Evolutionary conservation across 2,797 vertebrate species (phyloP), one percentile per base, ranked within the genome.

Genomic region (Odontamblyopus rebecca): DNA sequence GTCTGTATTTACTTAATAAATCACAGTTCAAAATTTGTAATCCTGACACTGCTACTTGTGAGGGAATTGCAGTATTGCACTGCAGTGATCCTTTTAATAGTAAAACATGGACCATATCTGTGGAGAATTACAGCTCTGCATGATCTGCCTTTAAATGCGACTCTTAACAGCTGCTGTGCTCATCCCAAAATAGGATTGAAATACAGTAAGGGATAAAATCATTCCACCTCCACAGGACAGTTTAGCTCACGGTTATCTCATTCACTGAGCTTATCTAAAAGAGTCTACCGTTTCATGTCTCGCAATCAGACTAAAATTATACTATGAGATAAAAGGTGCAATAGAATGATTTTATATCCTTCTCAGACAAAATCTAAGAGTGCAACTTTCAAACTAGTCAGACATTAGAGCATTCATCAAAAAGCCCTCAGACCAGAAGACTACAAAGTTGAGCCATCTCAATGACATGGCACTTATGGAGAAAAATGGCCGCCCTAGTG

Each of bases 291-390:
- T 70, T 67, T 44, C 65, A 35, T 23, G 48, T 56, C 70, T 56
- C 29, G n/a, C 77, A 83, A 81, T 83, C 78, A 70, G 72, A 84
- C 69, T 38, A 63, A 23, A 8, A 61, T 76, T 64, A 76, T 64
- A 68, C 15, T 72, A 27, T 71, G 67, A 41, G 70, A 77, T 73
- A 77, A 70, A 77, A 68, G n/a, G 62, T 5, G 48, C 35, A 57
- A 56, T 29, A 38, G 69, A 82, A 48, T 15, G 23, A 27, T 19
- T 64, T 79, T 71, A 67, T 26, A 48, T 62, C 41, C n/a, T 48
- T 2, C 41, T 67, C 57, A 72, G 72, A 70, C 38, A 76, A 0
- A 48, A 32, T 26, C 26, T 15, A 11, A 27, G 7, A 60, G 5
- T 29, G 60, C 16, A 70, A 67, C 23, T 50, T 70, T 41, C 5